These are phyloP conservation scores for Caenorhabditis remanei DNA, from an alignment of 1,140 invertebrate species.

Conservation along the genomic window DNA sequence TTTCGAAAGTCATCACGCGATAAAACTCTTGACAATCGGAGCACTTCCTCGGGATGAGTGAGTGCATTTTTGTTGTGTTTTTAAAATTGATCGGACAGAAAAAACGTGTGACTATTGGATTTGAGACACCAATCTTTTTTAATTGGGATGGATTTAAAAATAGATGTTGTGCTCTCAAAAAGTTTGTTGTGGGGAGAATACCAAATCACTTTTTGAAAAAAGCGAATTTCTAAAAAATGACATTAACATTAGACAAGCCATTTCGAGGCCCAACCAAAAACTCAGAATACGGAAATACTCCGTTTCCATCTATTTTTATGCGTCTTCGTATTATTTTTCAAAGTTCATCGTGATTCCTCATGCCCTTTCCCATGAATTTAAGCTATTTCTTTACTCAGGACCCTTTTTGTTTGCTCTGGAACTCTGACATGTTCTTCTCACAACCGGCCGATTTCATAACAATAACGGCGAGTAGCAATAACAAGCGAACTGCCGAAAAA, in stretches of 20 bases:
- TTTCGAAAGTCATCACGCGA: slow-evolving; percentile 52
- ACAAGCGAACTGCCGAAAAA: slow-evolving; percentile 11
- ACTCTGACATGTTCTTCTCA: slow-evolving; percentile 7
- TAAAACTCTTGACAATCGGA: slow-evolving; percentile 51
- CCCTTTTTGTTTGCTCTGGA: slow-evolving; percentile 10
- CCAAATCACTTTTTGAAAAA: too few relatives aligned
- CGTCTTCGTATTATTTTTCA: too few relatives aligned
- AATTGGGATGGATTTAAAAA: too few relatives aligned
- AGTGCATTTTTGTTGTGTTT: slow-evolving; percentile 21
- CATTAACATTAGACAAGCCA: too few relatives aligned
- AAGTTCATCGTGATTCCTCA: neutral
- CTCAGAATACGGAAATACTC: too few relatives aligned
- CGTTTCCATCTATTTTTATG: too few relatives aligned
- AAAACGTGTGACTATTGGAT: too few relatives aligned
- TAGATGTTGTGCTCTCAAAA: too few relatives aligned
- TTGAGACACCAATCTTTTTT: too few relatives aligned
- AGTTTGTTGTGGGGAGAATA: too few relatives aligned
- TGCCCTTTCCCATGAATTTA: neutral
- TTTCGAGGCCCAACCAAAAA: too few relatives aligned
- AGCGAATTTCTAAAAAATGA: too few relatives aligned
- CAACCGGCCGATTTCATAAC: neutral
- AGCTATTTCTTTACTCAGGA: neutral
- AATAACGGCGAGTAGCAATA: neutral
- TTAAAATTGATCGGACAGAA: neutral
- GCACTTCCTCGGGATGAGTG: slow-evolving; percentile 55